These are phyloP conservation scores for Dermatemys mawii DNA, from an alignment of 2,113 vertebrate genomes.

Conservation along the genomic window DNA sequence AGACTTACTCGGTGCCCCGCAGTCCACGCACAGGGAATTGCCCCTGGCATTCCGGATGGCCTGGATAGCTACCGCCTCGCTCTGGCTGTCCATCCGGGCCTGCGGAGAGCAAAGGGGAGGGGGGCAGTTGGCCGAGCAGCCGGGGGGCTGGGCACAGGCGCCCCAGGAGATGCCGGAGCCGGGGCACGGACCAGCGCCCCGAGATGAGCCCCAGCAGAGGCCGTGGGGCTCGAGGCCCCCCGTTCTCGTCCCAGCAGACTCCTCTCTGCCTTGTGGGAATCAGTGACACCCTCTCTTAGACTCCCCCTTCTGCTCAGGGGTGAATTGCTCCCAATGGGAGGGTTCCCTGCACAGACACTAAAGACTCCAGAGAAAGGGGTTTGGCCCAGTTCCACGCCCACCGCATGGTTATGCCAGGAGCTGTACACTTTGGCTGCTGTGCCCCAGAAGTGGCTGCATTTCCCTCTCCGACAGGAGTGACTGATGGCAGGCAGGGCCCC, in stretches of 20 bases:
- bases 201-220: background rate
- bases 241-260: background rate
- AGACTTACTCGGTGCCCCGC: constrained; percentile 88
- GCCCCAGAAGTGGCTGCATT: background rate
- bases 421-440: background rate
- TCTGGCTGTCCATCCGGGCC: constrained; percentile 94
- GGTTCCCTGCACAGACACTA: background rate
- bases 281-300: too few relatives aligned
- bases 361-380: background rate
- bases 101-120: constrained; percentile 48
- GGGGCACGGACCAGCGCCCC: background rate
- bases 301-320: too few relatives aligned
- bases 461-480: background rate
- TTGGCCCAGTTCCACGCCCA: background rate
- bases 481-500: background rate
- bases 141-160: too few relatives aligned
- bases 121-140: background rate
- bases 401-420: background rate
- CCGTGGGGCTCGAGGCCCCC: background rate
- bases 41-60: constrained; percentile 95
- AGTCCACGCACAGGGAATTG: constrained; percentile 94
- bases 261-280: background rate
- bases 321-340: too few relatives aligned
- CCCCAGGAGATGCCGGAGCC: background rate
- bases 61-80: constrained; percentile 94